phyloP scores from a whole-genome alignment of 2,797 vertebrate species.

The Sternarchorhynchus goeldii region DNA sequence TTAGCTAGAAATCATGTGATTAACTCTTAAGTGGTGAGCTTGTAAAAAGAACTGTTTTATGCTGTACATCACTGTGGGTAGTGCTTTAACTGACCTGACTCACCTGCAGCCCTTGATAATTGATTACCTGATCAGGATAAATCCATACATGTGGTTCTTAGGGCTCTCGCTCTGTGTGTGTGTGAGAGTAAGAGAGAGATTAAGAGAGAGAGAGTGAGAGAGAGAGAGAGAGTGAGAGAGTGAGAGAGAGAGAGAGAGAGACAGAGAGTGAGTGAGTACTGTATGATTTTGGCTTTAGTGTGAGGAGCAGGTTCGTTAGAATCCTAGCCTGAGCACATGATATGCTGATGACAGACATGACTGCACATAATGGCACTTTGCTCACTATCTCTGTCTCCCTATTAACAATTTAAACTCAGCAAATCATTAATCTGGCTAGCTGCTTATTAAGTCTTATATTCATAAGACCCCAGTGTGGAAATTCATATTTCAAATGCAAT shows the following conservation, averaged over 20 bases:
- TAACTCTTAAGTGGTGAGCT: slow-evolving; percentile 8
- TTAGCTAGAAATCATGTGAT: not conserved
- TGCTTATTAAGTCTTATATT: slow-evolving; percentile 82
- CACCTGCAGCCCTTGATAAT: not conserved
- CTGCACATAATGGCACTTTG: slow-evolving; percentile 69
- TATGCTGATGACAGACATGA: slow-evolving; percentile 69
- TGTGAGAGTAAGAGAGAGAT: not conserved
- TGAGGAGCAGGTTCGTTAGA: slow-evolving; percentile 52
- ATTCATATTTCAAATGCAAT: slow-evolving; percentile 81
- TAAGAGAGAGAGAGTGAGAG: not conserved
- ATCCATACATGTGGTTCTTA: not conserved
- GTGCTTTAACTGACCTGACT: too few species aligned
- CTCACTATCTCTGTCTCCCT: slow-evolving; percentile 66
- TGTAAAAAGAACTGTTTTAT: not conserved
- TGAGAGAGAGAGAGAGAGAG: slow-evolving; percentile 18
- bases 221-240: not conserved
- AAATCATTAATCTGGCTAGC: slow-evolving; percentile 78
- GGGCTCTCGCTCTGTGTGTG: not conserved
- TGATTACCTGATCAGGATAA: not conserved
- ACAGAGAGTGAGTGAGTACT: not conserved
- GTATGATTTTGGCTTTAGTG: slow-evolving; percentile 20
- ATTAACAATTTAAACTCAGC: slow-evolving; percentile 80
- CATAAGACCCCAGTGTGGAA: slow-evolving; percentile 82
- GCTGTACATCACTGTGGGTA: too few species aligned
- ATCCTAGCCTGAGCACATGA: slow-evolving; percentile 37